Evolutionary conservation across 2,888 invertebrate species (phyloP).

Genomic region (Plagiodera versicolora): DNA sequence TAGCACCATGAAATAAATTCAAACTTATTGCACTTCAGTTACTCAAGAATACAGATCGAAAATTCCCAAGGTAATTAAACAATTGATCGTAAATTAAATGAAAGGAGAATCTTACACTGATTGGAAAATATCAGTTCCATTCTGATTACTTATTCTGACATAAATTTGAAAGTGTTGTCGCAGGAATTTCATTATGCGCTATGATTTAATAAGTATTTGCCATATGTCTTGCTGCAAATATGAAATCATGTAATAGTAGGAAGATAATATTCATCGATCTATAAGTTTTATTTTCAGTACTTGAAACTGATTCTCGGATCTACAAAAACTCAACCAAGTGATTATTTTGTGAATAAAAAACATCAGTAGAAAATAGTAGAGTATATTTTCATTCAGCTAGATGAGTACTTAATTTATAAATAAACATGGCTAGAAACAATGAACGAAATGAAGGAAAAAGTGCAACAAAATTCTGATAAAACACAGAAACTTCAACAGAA

Average conservation of each 20-base stretch:
- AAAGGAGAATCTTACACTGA: too few relatives aligned
- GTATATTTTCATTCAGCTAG: slow-evolving; percentile 35
- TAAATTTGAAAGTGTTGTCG: not conserved
- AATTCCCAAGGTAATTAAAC: too few relatives aligned
- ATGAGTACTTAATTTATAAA: slow-evolving; percentile 33
- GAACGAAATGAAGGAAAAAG: slow-evolving; percentile 30
- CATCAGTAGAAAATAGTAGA: slow-evolving; percentile 9
- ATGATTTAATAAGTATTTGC: not conserved
- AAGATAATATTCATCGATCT: too few relatives aligned
- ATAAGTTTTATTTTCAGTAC: too few relatives aligned
- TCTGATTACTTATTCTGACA: not conserved
- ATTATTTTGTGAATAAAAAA: not conserved
- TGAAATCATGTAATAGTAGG: too few relatives aligned
- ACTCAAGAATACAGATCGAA: too few relatives aligned
- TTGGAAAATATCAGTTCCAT: not conserved
- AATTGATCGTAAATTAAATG: too few relatives aligned
- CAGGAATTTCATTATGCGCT: not conserved
- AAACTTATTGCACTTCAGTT: too few relatives aligned
- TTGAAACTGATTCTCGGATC: too few relatives aligned
- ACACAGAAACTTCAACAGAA: slow-evolving; percentile 20
- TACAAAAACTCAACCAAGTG: too few relatives aligned
- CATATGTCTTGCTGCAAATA: not conserved
- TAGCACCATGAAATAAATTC: too few relatives aligned
- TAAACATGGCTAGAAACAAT: slow-evolving; percentile 30
- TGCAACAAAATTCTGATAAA: slow-evolving; percentile 38